Percentiles rank a stretch among this genome's conserved stretches.
Evolutionary conservation across 2,888 invertebrate species (phyloP).

Genomic region (Sinopyrophorus schimmeli): DNA sequence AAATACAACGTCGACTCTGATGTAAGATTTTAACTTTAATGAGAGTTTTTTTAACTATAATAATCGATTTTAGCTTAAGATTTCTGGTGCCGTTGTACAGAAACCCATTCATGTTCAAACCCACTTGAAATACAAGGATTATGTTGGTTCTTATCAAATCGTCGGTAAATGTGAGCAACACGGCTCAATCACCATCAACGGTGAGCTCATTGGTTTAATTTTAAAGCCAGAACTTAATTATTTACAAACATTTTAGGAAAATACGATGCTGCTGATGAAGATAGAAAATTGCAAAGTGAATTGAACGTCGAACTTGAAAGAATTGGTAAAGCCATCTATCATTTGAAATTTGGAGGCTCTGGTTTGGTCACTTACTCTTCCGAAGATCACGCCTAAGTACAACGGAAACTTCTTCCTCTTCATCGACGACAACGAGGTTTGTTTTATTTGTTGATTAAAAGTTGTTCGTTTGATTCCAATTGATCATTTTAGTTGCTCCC

Average conservation of each 20-base stretch:
- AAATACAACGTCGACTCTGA: conserved; percentile 40
- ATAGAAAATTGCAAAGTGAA: conserved; percentile 57
- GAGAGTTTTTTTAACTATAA: not conserved
- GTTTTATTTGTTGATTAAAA: conserved; percentile 9
- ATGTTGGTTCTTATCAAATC: conserved; percentile 36
- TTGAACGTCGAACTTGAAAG: conserved; percentile 57
- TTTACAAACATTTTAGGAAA: conserved; percentile 48
- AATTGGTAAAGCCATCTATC: conserved; percentile 63
- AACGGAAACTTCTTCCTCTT: conserved; percentile 41
- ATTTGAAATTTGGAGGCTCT: conserved; percentile 57
- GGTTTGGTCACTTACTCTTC: conserved; percentile 48
- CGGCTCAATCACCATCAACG: conserved; percentile 41
- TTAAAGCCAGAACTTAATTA: not conserved
- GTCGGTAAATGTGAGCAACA: conserved; percentile 46
- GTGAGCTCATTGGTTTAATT: conserved; percentile 35
- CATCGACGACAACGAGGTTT: conserved; percentile 40
- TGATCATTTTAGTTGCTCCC: conserved; percentile 30
- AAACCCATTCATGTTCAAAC: conserved; percentile 48
- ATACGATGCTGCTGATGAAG: conserved; percentile 48
- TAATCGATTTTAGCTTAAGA: conserved; percentile 36
- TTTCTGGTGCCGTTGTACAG: conserved; percentile 50
- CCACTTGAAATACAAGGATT: conserved; percentile 35
- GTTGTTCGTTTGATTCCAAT: not conserved
- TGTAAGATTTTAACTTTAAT: conserved; percentile 26
- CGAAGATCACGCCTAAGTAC: conserved; percentile 35